Percentiles rank a stretch among this genome's conserved stretches.
These are phyloP conservation scores for Megaceryle alcyon DNA, from an alignment of 2,797 vertebrate genomes.

Conservation along the genomic window DNA sequence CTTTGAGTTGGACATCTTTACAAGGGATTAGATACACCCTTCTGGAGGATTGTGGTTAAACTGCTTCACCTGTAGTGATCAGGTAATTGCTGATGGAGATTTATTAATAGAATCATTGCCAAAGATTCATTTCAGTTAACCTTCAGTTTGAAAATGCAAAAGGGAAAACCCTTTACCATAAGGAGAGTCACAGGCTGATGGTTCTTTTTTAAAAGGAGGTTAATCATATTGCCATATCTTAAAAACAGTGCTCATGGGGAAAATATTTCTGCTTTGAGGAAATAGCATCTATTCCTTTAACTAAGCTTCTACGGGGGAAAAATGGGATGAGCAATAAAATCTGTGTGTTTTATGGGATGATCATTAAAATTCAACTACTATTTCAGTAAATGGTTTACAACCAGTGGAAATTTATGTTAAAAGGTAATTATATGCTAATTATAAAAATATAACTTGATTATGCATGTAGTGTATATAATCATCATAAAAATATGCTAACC, in stretches of 20 bases:
- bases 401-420: neutral
- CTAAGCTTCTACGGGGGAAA: neutral
- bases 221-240: neutral
- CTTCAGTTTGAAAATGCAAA: neutral
- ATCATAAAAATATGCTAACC: constrained; percentile 17
- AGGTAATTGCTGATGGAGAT: neutral
- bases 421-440: constrained; percentile 1
- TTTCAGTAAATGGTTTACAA: constrained; percentile 13
- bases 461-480: neutral
- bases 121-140: neutral
- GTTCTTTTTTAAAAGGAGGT: neutral
- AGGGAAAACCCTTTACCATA: neutral
- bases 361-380: neutral
- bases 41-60: neutral
- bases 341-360: neutral
- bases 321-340: neutral
- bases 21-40: neutral
- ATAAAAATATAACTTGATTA: constrained; percentile 14
- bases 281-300: neutral
- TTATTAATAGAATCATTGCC: neutral
- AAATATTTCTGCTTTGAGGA: constrained; percentile 16
- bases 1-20: neutral
- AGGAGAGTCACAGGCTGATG: neutral
- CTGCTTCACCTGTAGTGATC: neutral
- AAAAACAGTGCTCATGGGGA: neutral